Conservation (phyloP, 2,888 invertebrate species). For the Acheta domesticus region DNA sequence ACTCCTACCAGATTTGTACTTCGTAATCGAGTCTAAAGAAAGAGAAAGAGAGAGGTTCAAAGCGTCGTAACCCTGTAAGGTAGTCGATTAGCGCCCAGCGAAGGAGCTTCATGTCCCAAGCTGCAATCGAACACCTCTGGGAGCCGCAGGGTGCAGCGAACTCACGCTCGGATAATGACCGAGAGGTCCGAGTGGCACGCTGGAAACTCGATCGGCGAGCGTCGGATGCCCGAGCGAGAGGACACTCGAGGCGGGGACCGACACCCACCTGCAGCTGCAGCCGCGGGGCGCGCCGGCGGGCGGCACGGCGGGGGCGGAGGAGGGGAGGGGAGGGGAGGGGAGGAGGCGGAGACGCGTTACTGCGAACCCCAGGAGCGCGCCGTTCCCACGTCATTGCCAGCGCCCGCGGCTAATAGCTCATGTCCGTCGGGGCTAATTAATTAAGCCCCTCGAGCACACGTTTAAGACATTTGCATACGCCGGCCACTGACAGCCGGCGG, state of each 20-base stretch:
- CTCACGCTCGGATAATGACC: neutral
- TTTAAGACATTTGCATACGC: neutral
- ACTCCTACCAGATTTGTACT: too few relatives aligned
- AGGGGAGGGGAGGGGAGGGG: too few relatives aligned
- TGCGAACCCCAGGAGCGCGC: neutral
- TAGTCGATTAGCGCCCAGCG: neutral
- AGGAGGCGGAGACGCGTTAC: neutral
- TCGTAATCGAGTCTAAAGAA: too few relatives aligned
- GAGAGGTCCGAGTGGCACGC: neutral
- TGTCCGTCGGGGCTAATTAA: constrained; percentile 8
- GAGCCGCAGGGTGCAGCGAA: neutral
- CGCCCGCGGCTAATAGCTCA: constrained; percentile 6
- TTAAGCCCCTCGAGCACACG: constrained; percentile 11
- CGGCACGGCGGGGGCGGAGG: too few relatives aligned
- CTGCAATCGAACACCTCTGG: constrained; percentile 1
- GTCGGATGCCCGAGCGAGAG: neutral
- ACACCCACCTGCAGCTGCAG: neutral
- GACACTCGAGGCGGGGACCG: neutral
- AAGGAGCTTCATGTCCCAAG: neutral
- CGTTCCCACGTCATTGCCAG: constrained; percentile 6
- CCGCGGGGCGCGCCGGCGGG: too few relatives aligned
- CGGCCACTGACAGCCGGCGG: neutral
- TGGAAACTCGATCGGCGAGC: neutral
- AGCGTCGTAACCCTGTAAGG: neutral
- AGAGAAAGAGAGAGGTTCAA: too few relatives aligned